phyloP scores from a whole-genome alignment of 2,888 invertebrate genomes.

The Dendrolimus houi region DNA sequence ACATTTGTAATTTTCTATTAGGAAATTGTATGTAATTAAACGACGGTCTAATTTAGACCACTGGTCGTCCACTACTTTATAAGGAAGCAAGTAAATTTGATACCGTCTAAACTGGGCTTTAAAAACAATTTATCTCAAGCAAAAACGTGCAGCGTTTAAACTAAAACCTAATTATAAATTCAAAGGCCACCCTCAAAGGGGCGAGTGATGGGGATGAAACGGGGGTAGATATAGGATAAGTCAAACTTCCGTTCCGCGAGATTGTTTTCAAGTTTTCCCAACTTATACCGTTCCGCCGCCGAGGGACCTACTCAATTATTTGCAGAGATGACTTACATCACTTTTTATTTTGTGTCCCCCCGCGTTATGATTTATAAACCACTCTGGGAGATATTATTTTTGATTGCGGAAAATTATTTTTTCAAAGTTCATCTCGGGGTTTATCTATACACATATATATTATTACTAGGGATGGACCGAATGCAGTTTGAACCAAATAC shows the following conservation, averaged over 20 bases:
- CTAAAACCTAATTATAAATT: constrained; percentile 25
- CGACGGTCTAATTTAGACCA: no score
- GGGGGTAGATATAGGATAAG: constrained; percentile 13
- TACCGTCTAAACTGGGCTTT: background rate
- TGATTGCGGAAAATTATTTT: no score
- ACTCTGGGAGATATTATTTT: background rate
- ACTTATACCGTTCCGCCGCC: constrained; percentile 8
- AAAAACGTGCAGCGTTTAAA: constrained; percentile 6
- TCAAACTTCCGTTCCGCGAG: constrained; percentile 15
- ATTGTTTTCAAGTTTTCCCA: constrained; percentile 19
- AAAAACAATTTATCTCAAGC: constrained; percentile 3
- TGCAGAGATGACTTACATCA: background rate
- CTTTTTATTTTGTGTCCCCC: background rate
- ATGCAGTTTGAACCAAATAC: no score
- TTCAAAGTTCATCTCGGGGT: no score
- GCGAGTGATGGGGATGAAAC: constrained; percentile 2
- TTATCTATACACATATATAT: no score
- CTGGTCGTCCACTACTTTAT: no score
- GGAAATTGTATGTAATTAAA: no score
- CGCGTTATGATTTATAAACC: constrained; percentile 3
- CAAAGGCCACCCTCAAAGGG: constrained; percentile 13
- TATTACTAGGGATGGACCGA: no score
- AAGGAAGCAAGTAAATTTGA: no score
- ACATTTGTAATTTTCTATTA: no score
- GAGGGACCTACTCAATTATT: background rate